Evolutionary conservation across 37 sponge, comb jelly and placozoan species (phyloP).

Genomic region (Halisarca cf. caerulea): DNA sequence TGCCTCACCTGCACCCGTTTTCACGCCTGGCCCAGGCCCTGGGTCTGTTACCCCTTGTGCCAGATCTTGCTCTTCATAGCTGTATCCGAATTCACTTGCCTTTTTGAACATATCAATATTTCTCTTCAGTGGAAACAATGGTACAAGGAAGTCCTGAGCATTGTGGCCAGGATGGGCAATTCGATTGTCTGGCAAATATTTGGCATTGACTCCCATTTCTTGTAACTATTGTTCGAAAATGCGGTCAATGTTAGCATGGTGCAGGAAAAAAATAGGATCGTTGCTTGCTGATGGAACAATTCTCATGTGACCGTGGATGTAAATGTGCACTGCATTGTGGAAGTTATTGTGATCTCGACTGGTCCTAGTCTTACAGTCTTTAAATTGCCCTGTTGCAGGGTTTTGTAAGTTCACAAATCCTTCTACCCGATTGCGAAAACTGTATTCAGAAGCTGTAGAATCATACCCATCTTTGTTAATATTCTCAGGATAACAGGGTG

Average conservation of each 20-base stretch:
- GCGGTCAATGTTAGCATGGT: conserved; percentile 67
- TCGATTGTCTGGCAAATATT: neutral
- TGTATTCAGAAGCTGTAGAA: too few species aligned
- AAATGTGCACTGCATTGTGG: neutral
- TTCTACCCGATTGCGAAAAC: neutral
- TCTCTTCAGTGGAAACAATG: conserved; percentile 61
- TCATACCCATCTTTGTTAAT: too few species aligned
- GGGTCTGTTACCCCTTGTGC: too few species aligned
- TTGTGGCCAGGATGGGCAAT: conserved; percentile 40
- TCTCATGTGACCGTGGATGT: neutral
- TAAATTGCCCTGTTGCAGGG: neutral
- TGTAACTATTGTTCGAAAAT: conserved; percentile 57
- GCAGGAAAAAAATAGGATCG: conserved; percentile 61
- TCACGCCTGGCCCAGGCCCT: too few species aligned
- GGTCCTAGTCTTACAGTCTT: neutral
- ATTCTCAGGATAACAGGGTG: too few species aligned
- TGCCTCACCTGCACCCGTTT: too few species aligned
- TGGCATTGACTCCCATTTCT: neutral
- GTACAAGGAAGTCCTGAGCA: conserved; percentile 35
- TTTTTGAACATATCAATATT: conserved; percentile 49
- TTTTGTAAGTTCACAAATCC: neutral
- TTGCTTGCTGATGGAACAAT: neutral
- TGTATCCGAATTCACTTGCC: conserved; percentile 50
- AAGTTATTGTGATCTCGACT: neutral
- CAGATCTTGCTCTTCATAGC: neutral